Evolutionary conservation across 35 echinoderm and acorn worm species (phyloP), one percentile per base, ranked within the genome.

Genomic region (Apostichopus californicus): DNA sequence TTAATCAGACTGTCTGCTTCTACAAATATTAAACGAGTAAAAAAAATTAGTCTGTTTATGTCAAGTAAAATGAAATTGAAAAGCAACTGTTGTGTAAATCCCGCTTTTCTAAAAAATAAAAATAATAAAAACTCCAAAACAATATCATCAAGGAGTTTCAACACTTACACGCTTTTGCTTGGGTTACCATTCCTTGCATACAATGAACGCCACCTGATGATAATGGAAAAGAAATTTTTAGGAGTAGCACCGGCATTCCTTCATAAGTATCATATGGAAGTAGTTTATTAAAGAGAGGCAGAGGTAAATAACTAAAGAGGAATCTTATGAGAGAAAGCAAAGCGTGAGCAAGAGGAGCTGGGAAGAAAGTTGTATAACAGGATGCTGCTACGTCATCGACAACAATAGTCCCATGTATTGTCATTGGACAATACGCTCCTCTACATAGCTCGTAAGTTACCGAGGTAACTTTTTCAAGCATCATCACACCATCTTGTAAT

Each of bases 341-440:
- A 22, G 18, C 57, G 17, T 65, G 55, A 7, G 57, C 86, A 17
- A 87, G 59, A 15, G 17, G 8, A 25, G 86, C n/a, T 65, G 54
- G 15, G 56, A 87, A 22, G 59, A 87, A 87, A 5, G 86, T 87
- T 61, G 86, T 87, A 18, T 61, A 87, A 87, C 86, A 87, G 3
- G 86, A 87, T 9, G 86, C 86, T 20, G 64, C 86, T 21, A 87
- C 58, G 20, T 71, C 86, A 66, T 65, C 71, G 4, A 87, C 86
- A 23, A 87, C 58, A 65, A 87, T 87, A 6, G 5, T 87, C 4
- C 86, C 86, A 63, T 71, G 26, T 8, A 87, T 63, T 57, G 86
- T 87, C 55, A 87, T 87, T 87, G 86, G 86, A 15, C 84, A 87
- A 65, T 82, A 85, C 20, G 55, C 54, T 59, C 81, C 81, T 58